Evolutionary conservation across 2,888 invertebrate species (phyloP).

Genomic region (Imbricaverruca yamaguchii): DNA sequence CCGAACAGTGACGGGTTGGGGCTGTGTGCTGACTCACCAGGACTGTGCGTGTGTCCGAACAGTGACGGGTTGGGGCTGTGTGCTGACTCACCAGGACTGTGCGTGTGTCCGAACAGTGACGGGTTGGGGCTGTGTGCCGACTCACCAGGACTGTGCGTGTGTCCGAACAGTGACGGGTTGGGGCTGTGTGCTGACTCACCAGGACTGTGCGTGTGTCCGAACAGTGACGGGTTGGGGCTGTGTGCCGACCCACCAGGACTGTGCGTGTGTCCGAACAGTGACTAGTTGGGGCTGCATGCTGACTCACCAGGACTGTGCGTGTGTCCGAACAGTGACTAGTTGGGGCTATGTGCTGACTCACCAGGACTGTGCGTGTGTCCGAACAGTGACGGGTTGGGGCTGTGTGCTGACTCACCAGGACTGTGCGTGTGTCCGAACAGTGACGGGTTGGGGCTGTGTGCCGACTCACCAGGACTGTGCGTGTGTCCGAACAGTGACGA

Average conservation of each 20-base stretch:
- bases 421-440: background rate
- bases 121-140: background rate
- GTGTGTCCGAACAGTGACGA: slow-evolving; percentile 5
- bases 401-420: background rate
- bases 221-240: background rate
- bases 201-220: slow-evolving; percentile 1
- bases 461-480: background rate
- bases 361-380: slow-evolving; percentile 1
- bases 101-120: background rate
- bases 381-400: background rate
- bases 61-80: background rate
- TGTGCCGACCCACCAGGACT: background rate
- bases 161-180: background rate
- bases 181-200: background rate
- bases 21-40: background rate
- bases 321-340: background rate
- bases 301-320: background rate
- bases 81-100: background rate
- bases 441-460: no score
- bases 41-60: slow-evolving; percentile 6
- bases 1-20: background rate
- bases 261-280: background rate
- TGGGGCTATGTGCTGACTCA: background rate
- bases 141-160: slow-evolving; percentile 5
- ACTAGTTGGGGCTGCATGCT: no score